Evolutionary conservation across 2,888 invertebrate genomes (phyloP).

Genomic region (Toxonevra muliebris): DNA sequence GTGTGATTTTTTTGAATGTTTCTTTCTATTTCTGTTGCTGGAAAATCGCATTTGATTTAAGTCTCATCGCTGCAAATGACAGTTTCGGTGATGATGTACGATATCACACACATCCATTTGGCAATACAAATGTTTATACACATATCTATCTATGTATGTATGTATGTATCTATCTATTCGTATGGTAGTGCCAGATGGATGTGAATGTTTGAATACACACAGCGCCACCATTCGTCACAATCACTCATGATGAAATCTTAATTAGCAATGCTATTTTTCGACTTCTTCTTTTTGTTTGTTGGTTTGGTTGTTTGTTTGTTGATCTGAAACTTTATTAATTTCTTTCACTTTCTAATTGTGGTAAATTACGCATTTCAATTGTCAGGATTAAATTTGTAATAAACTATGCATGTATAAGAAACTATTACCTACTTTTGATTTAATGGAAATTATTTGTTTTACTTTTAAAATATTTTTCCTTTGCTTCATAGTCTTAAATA

Average conservation of each 20-base stretch:
- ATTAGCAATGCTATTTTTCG: too few relatives aligned
- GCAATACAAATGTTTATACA: neutral
- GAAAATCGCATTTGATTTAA: conserved; percentile 31
- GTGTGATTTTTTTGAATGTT: conserved; percentile 10
- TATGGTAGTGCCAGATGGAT: too few relatives aligned
- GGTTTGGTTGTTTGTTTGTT: conserved; percentile 5
- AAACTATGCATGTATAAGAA: too few relatives aligned
- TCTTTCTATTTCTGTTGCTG: neutral
- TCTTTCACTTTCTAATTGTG: conserved; percentile 34
- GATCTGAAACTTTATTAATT: conserved; percentile 19
- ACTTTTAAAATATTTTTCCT: too few relatives aligned
- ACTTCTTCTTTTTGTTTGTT: neutral
- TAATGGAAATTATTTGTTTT: too few relatives aligned
- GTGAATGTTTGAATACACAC: too few relatives aligned
- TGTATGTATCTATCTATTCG: neutral
- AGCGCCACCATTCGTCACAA: too few relatives aligned
- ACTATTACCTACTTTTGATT: too few relatives aligned
- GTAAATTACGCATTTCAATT: conserved; percentile 30
- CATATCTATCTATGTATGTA: neutral
- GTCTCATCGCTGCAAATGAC: conserved; percentile 14
- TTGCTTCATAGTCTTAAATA: too few relatives aligned
- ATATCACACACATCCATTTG: conserved; percentile 7
- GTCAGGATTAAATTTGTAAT: conserved; percentile 23
- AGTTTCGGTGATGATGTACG: neutral
- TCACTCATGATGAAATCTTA: too few relatives aligned